Percentiles rank a stretch among this genome's conserved stretches.
Conservation (phyloP, 2,113 vertebrate genomes). For the Neomonachus schauinslandi region DNA sequence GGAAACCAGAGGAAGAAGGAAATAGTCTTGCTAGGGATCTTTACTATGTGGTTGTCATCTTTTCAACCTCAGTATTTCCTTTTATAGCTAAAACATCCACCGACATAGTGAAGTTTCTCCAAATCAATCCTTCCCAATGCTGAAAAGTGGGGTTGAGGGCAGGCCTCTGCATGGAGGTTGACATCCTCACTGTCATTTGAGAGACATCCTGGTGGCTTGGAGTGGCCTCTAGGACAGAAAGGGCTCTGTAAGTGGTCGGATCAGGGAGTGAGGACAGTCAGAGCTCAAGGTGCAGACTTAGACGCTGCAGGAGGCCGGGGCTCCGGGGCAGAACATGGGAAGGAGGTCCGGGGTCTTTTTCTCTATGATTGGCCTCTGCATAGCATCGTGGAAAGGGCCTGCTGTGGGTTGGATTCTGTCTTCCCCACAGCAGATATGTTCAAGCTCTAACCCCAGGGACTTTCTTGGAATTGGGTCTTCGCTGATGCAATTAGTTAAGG, state of each 20-base stretch:
- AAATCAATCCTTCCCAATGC: rapidly evolving
- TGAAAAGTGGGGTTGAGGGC: rapidly evolving
- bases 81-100: rapidly evolving
- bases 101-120: rapidly evolving
- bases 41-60: background rate
- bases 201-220: rapidly evolving
- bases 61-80: background rate
- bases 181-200: rapidly evolving
- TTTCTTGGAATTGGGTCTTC: background rate
- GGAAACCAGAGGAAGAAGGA: background rate
- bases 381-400: rapidly evolving
- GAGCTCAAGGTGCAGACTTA: rapidly evolving
- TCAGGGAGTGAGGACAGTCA: background rate
- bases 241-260: rapidly evolving
- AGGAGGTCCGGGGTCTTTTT: too few species aligned
- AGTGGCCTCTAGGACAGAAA: rapidly evolving
- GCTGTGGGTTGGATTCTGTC: rapidly evolving
- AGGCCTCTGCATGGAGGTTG: rapidly evolving
- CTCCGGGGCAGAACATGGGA: rapidly evolving
- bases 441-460: too few species aligned
- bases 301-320: rapidly evolving
- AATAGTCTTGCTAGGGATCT: background rate
- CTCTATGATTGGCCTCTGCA: rapidly evolving
- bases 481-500: too few species aligned
- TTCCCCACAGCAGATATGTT: rapidly evolving